phyloP scores from a whole-genome alignment of 2,797 vertebrate genomes.

The Florisuga fusca region DNA sequence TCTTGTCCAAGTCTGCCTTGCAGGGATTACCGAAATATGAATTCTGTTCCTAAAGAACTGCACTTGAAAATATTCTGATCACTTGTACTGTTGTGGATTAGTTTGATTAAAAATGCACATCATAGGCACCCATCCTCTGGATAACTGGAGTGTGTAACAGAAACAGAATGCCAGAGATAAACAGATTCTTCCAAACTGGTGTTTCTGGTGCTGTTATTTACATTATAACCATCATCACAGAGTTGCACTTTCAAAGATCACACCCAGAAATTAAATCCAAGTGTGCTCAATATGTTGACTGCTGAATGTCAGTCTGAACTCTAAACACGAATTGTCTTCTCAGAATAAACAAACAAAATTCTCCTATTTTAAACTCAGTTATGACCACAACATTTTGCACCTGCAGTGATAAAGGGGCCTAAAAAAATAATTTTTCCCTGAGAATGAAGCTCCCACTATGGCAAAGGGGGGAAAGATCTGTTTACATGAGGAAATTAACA shows the following conservation, averaged over 20 bases:
- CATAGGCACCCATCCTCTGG: background rate
- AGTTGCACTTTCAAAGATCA: constrained; percentile 24
- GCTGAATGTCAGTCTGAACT: background rate
- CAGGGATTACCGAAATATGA: constrained; percentile 45
- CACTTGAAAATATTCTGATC: constrained; percentile 37
- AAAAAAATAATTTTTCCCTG: background rate
- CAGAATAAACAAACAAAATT: constrained; percentile 19
- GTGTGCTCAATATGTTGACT: background rate
- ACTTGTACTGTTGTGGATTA: background rate
- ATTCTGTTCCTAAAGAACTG: background rate
- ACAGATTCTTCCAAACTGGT: background rate
- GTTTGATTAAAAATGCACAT: background rate
- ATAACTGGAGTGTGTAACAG: background rate
- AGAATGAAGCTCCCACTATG: background rate
- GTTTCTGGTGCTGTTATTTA: background rate
- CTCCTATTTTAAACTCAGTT: background rate
- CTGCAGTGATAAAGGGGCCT: background rate
- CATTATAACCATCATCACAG: background rate
- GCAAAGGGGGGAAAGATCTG: background rate
- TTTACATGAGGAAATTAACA: background rate
- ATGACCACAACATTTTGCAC: background rate
- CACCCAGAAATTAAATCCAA: constrained; percentile 13
- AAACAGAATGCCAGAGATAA: background rate
- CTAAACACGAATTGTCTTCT: background rate
- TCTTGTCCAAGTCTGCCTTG: constrained; percentile 10